A percentile compares a stretch with the other conserved stretches of the same genome.
Evolutionary conservation across 2,113 vertebrate genomes (phyloP).

Genomic region (Dipodomys spectabilis): DNA sequence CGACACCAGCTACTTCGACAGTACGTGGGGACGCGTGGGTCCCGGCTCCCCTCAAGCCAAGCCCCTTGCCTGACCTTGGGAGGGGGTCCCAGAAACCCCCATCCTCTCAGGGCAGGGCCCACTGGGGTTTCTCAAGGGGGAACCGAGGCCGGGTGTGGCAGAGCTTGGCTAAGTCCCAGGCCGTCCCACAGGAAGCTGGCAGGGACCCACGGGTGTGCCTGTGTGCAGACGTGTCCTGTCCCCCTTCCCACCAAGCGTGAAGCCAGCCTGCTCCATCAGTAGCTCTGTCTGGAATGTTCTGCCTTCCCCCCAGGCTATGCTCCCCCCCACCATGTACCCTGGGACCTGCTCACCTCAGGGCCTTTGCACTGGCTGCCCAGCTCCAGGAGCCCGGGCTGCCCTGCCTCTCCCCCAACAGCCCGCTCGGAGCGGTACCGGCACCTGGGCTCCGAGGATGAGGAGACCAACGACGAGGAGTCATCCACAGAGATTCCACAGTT

Average conservation of each 20-base stretch:
- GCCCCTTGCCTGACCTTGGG: background rate
- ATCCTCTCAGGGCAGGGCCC: too few relatives aligned
- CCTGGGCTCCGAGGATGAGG: conserved; percentile 94
- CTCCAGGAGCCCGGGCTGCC: background rate
- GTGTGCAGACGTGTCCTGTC: too few relatives aligned
- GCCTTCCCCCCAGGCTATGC: too few relatives aligned
- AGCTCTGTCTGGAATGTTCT: background rate
- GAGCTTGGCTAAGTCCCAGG: background rate
- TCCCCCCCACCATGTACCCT: background rate
- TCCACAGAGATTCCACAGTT: conserved; percentile 97
- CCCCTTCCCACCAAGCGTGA: too few relatives aligned
- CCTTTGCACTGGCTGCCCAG: background rate
- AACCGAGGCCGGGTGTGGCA: background rate
- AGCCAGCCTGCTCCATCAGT: too few relatives aligned
- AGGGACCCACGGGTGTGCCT: too few relatives aligned
- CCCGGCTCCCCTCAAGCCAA: too few relatives aligned
- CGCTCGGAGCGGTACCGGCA: conserved; percentile 96
- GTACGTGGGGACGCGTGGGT: conserved; percentile 83
- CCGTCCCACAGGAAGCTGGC: too few relatives aligned
- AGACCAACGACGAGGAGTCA: conserved; percentile 96
- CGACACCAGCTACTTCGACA: conserved; percentile 99
- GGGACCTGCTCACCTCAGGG: background rate
- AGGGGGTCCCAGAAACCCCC: background rate
- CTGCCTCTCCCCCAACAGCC: conserved; percentile 83
- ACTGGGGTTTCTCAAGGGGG: background rate